Percentiles rank a stretch among this genome's conserved stretches.
Conservation (phyloP, 2,797 vertebrate genomes). For the Myotis myotis region DNA sequence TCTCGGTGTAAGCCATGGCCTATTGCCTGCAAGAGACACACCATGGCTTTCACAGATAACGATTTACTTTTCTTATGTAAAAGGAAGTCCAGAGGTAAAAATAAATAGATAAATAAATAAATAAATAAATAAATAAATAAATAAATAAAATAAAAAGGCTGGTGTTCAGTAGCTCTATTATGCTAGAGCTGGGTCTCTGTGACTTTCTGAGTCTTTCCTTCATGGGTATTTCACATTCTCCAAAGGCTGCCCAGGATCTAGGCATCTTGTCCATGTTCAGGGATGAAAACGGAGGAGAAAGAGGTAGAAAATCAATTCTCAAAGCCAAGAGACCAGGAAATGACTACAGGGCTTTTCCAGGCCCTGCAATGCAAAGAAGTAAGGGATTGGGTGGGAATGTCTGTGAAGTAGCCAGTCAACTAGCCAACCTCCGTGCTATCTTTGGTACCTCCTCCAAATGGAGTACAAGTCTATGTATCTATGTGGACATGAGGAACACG, state of each 20-base stretch:
- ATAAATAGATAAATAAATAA: too few species aligned
- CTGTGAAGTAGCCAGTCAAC: neutral
- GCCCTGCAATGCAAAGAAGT: neutral
- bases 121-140: too few species aligned
- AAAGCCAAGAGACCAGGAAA: neutral
- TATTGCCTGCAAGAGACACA: too few species aligned
- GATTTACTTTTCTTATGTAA: neutral
- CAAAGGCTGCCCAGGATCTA: neutral
- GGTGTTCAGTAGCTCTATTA: neutral
- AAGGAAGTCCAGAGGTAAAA: neutral
- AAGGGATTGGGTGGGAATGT: neutral
- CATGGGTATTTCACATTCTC: fast-evolving
- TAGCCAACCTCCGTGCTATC: neutral
- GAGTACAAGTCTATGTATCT: neutral
- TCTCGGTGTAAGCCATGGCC: neutral
- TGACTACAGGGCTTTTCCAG: neutral
- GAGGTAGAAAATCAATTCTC: neutral
- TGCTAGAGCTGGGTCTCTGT: neutral
- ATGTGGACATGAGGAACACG: fast-evolving
- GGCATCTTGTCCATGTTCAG: neutral
- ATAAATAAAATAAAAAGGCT: too few species aligned
- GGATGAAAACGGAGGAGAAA: neutral
- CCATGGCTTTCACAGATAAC: fast-evolving
- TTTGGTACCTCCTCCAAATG: neutral
- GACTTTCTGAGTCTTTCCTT: neutral